Percentiles rank a stretch among this genome's conserved stretches.
phyloP scores from a whole-genome alignment of 2,888 invertebrate genomes.

The Loripinus fragilis region DNA sequence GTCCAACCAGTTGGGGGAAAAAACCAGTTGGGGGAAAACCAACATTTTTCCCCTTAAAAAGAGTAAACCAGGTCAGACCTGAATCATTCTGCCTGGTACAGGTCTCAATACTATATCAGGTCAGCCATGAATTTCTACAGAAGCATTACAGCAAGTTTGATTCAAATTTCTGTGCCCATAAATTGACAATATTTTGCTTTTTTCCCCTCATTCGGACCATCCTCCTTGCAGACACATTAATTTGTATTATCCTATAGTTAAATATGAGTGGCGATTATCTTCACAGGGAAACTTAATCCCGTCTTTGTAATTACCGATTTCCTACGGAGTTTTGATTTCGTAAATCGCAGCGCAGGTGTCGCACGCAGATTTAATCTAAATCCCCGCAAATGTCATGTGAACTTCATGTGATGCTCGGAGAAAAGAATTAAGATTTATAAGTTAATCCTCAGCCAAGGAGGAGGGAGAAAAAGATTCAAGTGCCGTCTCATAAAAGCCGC shows the following conservation, averaged over 20 bases:
- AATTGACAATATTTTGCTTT: too few species aligned
- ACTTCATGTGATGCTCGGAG: slow-evolving; percentile 13
- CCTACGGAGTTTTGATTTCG: slow-evolving; percentile 18
- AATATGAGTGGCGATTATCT: slow-evolving; percentile 12
- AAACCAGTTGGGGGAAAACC: too few species aligned
- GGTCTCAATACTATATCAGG: too few species aligned
- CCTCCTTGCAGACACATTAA: not conserved
- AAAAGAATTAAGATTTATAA: slow-evolving; percentile 15
- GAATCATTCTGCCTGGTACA: too few species aligned
- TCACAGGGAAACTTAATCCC: slow-evolving; percentile 14
- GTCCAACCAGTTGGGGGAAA: too few species aligned
- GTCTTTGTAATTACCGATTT: slow-evolving; percentile 19
- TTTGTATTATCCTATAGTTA: slow-evolving; percentile 18
- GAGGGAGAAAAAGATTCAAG: not conserved
- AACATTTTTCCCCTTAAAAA: too few species aligned
- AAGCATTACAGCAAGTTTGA: too few species aligned
- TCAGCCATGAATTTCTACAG: too few species aligned
- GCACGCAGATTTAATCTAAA: slow-evolving; percentile 17
- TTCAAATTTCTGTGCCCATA: too few species aligned
- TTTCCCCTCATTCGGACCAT: not conserved
- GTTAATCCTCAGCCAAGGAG: slow-evolving; percentile 5
- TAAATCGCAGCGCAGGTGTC: slow-evolving; percentile 22
- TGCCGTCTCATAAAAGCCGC: too few species aligned
- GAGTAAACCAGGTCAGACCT: too few species aligned
- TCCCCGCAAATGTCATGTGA: slow-evolving; percentile 17